phyloP scores from a whole-genome alignment of 2,113 vertebrate species.

The Cercopithecus mona region DNA sequence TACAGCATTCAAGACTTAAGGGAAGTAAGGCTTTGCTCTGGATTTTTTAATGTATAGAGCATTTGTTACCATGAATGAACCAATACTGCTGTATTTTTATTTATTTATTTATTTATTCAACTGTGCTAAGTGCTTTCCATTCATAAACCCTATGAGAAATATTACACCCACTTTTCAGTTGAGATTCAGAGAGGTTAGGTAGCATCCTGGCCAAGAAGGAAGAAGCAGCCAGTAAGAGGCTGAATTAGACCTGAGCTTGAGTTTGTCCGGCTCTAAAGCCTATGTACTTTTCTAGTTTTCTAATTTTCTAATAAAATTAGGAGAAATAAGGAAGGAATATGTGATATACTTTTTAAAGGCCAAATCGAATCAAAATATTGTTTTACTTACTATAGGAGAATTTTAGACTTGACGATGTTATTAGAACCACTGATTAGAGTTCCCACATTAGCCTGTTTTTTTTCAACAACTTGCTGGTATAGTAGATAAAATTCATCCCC shows the following conservation, averaged over 20 bases:
- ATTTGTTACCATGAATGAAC: background rate
- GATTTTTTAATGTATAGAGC: background rate
- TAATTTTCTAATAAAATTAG: background rate
- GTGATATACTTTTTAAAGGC: background rate
- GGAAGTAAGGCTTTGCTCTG: background rate
- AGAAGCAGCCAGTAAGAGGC: background rate
- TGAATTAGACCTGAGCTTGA: background rate
- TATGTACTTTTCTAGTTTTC: background rate
- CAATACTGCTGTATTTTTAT: background rate
- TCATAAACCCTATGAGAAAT: background rate
- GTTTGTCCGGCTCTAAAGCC: background rate
- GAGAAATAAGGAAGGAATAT: background rate
- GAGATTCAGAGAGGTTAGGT: background rate
- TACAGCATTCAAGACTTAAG: background rate
- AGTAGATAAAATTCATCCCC: background rate
- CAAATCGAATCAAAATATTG: background rate
- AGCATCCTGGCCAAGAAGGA: background rate
- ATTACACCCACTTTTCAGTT: background rate
- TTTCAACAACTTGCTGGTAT: background rate
- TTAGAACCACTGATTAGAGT: background rate
- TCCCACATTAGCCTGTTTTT: background rate
- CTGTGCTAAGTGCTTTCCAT: background rate
- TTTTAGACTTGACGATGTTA: background rate
- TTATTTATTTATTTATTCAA: background rate
- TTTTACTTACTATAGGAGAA: background rate